phyloP scores from a whole-genome alignment of 1,140 invertebrate species.

The Holcopasites calliopsidis region DNA sequence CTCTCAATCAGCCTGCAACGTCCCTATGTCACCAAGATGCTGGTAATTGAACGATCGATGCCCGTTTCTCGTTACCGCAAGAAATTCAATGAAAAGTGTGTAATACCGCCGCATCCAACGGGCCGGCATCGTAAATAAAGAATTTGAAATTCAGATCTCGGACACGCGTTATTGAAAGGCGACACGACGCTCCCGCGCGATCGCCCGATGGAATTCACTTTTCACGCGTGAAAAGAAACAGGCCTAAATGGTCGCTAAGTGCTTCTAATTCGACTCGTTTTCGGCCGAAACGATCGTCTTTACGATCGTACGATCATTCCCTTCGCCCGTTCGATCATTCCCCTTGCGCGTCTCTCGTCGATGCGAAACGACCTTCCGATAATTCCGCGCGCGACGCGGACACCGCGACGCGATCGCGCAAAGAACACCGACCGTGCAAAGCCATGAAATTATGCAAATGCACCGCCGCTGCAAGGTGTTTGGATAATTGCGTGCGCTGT shows the following conservation, averaged over 20 bases:
- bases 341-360: neutral
- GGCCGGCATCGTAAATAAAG: slow-evolving; percentile 9
- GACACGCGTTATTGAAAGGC: slow-evolving; percentile 13
- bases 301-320: slow-evolving; percentile 9
- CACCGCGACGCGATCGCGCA: neutral
- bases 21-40: neutral
- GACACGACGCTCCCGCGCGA: neutral
- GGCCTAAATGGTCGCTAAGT: slow-evolving; percentile 21
- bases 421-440: slow-evolving; percentile 42
- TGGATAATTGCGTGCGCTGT: slow-evolving; percentile 70
- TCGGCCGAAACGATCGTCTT: slow-evolving; percentile 9
- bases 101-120: slow-evolving; percentile 22
- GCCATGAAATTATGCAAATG: slow-evolving; percentile 71
- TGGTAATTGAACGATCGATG: neutral
- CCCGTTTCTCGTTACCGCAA: neutral
- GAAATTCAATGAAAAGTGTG: slow-evolving; percentile 19
- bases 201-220: neutral
- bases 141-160: slow-evolving; percentile 42
- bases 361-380: neutral
- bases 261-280: slow-evolving; percentile 39
- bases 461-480: slow-evolving; percentile 67
- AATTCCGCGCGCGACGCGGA: slow-evolving; percentile 25
- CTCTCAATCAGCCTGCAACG: neutral
- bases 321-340: neutral
- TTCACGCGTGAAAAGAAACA: neutral